Conservation (phyloP, 1,140 invertebrate species). For the Chlorops oryzae region DNA sequence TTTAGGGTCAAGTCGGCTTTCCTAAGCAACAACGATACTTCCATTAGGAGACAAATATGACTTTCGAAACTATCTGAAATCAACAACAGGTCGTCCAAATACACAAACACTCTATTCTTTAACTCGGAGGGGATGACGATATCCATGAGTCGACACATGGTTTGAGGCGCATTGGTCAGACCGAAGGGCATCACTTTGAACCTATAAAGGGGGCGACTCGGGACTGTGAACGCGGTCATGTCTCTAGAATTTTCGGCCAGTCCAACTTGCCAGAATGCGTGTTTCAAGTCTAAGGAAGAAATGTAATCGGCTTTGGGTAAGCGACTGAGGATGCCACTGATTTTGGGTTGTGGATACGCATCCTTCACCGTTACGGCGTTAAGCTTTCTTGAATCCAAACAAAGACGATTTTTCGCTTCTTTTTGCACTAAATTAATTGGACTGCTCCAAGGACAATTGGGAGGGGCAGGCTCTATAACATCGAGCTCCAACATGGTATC, state of each 20-base stretch:
- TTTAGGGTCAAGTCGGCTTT: slow-evolving; percentile 10
- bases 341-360: slow-evolving; percentile 11
- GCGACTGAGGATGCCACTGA: slow-evolving; percentile 11
- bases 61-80: slow-evolving; percentile 4
- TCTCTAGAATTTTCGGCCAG: slow-evolving; percentile 1
- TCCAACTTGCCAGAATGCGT: slow-evolving; percentile 14
- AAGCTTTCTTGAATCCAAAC: slow-evolving; percentile 10
- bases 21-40: slow-evolving; percentile 1
- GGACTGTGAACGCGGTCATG: slow-evolving; percentile 12
- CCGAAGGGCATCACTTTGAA: slow-evolving; percentile 11
- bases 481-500: slow-evolving; percentile 14
- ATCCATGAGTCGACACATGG: slow-evolving; percentile 8
- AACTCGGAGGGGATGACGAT: slow-evolving; percentile 2
- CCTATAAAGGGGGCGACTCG: slow-evolving; percentile 2
- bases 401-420: slow-evolving; percentile 10
- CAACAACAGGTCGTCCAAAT: slow-evolving; percentile 12
- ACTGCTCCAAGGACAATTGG: slow-evolving; percentile 15
- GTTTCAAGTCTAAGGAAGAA: slow-evolving; percentile 1
- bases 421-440: slow-evolving; percentile 7
- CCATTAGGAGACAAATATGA: slow-evolving; percentile 3
- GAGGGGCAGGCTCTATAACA: slow-evolving; percentile 18
- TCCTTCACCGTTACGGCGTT: slow-evolving; percentile 10
- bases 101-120: slow-evolving; percentile 11
- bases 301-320: slow-evolving; percentile 13
- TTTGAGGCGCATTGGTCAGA: slow-evolving; percentile 5